A percentile compares a stretch with the other conserved stretches of the same genome.
phyloP scores from a whole-genome alignment of 2,113 vertebrate genomes.

The Pimephales promelas region DNA sequence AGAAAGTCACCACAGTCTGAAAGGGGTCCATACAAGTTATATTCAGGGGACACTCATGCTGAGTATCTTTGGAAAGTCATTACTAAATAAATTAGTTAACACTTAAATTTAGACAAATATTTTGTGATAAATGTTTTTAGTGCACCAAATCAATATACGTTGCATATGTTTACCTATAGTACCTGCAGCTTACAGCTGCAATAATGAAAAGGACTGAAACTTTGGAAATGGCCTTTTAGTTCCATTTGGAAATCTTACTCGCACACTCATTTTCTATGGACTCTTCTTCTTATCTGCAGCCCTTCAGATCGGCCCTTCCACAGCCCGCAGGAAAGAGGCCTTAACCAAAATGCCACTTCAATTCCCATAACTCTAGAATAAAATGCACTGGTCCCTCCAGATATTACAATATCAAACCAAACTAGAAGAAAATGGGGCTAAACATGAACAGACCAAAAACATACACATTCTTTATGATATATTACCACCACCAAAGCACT shows the following conservation, averaged over 20 bases:
- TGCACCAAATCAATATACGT: neutral
- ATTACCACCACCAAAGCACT: neutral
- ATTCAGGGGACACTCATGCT: too few relatives aligned
- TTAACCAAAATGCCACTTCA: neutral
- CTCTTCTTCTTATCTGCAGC: conserved; percentile 8
- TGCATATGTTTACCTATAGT: neutral
- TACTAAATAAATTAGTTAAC: neutral
- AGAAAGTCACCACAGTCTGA: too few relatives aligned
- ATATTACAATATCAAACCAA: neutral
- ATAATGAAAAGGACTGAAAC: neutral
- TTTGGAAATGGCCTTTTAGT: neutral
- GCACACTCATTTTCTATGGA: neutral
- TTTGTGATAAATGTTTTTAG: too few relatives aligned
- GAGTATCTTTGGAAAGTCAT: too few relatives aligned
- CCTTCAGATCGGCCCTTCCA: conserved; percentile 12
- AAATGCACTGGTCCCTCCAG: neutral
- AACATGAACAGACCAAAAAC: neutral
- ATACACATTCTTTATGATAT: neutral
- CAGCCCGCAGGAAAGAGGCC: neutral
- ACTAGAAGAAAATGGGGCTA: neutral
- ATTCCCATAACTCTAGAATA: neutral
- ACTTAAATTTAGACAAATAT: neutral
- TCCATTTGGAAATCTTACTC: neutral
- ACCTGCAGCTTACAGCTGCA: neutral
- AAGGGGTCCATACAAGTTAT: too few relatives aligned